Base-by-base conservation (phyloP, 1,140 invertebrate genomes). In the Zaprionus camerounensis region DNA sequence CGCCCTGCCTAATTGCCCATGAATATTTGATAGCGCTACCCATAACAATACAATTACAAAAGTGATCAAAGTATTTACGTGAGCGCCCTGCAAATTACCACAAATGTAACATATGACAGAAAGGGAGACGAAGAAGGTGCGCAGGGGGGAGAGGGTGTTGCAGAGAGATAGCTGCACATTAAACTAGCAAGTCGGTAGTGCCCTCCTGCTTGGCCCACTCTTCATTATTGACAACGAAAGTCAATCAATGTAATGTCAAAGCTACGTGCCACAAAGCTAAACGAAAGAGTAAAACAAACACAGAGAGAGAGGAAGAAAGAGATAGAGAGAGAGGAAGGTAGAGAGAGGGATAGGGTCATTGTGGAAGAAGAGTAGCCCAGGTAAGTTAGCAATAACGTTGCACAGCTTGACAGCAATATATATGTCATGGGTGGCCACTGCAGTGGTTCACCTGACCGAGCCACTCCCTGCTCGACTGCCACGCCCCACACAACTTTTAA, bases 31-130 rank as follows among this genome's bases (percentile, higher is more conserved):
- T 76, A 26, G 59, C 22, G 26, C 34, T 28, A 41, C 61, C 55
- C 73, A 76, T 65, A 71, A 55, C 68, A 71, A 71, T 76, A 76
- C 73, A 76, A 76, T 71, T 71, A 76, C 68, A 71, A 71, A 71
- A 65, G 55, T 65, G 61, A 76, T 76, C 73, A 71, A 61, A 76
- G 68, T 55, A 71, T 53, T 53, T 66, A 66, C 73, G 73, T 76
- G 73, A 65, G 61, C 5, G 26, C 20, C 24, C 46, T 71, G 34
- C 73, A 65, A 65, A 66, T 49, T 17, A 34, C 1, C n/a, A n/a
- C 44, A 69, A 55, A 53, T 46, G 73, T 59, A 61, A 65, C 20
- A 65, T 26, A 65, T 59, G 34, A 58, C 44, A 62, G 5, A 3
- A 28, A 15, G 6, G 9, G 24, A 41, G 15, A 41, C 13, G 17